Evolutionary conservation across 1,140 invertebrate genomes (phyloP).

Genomic region (Aricia agestis): DNA sequence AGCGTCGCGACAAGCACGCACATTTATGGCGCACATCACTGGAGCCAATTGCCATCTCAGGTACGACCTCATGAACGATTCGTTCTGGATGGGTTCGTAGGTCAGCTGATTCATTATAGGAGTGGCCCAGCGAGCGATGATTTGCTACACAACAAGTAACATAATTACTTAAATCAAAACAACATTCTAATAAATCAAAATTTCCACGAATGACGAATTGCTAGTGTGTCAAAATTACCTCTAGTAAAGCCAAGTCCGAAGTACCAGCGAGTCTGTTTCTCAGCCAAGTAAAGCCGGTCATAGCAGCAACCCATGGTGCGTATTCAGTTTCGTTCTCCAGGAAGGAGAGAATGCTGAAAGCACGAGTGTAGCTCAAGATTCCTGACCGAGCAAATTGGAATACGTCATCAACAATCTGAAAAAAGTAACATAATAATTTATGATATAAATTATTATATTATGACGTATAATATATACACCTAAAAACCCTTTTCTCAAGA

Average conservation of each 20-base stretch:
- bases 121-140: slow-evolving; percentile 43
- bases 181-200: neutral
- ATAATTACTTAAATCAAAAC: neutral
- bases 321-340: slow-evolving; percentile 79
- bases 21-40: slow-evolving; percentile 46
- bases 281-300: slow-evolving; percentile 72
- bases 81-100: slow-evolving; percentile 41
- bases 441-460: too few relatives aligned
- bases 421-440: neutral
- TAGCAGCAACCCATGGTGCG: slow-evolving; percentile 80
- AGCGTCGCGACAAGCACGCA: slow-evolving; percentile 35
- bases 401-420: slow-evolving; percentile 84
- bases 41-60: slow-evolving; percentile 57
- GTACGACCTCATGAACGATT: slow-evolving; percentile 56
- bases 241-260: slow-evolving; percentile 28
- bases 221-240: slow-evolving; percentile 32
- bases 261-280: slow-evolving; percentile 59
- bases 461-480: too few relatives aligned
- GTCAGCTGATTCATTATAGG: slow-evolving; percentile 39
- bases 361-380: slow-evolving; percentile 68
- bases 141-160: slow-evolving; percentile 31
- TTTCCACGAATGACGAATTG: neutral
- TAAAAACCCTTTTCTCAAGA: too few relatives aligned
- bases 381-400: slow-evolving; percentile 79
- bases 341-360: slow-evolving; percentile 79